Evolutionary conservation across 2,113 vertebrate genomes (phyloP).

Genomic region (Percopsis transmontana): DNA sequence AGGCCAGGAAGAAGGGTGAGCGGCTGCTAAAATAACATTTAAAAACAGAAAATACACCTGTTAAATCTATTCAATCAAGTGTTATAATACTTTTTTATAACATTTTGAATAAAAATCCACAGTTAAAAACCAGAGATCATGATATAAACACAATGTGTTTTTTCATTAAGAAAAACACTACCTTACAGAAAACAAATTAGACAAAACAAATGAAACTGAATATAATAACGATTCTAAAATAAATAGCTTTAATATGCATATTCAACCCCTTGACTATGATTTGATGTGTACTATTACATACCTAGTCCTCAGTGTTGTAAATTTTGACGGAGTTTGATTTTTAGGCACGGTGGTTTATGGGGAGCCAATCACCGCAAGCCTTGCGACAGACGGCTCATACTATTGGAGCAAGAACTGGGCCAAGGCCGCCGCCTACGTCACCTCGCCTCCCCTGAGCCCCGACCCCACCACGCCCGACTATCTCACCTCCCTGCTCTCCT

Average conservation of each 20-base stretch:
- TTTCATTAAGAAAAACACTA: too few relatives aligned
- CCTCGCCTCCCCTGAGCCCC: slow-evolving; percentile 93
- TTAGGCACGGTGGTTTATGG: slow-evolving; percentile 96
- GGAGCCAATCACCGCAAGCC: slow-evolving; percentile 93
- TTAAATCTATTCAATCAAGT: not conserved
- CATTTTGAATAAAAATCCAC: not conserved
- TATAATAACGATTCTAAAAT: too few relatives aligned
- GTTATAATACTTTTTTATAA: not conserved
- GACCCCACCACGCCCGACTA: slow-evolving; percentile 97
- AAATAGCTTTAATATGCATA: too few relatives aligned
- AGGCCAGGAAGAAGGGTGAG: slow-evolving; percentile 97
- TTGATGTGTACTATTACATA: not conserved
- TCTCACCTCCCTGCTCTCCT: slow-evolving; percentile 94
- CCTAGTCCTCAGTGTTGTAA: too few relatives aligned
- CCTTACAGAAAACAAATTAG: too few relatives aligned
- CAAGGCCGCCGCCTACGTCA: slow-evolving; percentile 96
- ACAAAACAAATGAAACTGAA: too few relatives aligned
- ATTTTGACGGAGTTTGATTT: slow-evolving; percentile 6
- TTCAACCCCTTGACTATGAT: too few relatives aligned
- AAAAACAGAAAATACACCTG: not conserved
- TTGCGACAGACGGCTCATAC: slow-evolving; percentile 95
- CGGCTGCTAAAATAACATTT: not conserved
- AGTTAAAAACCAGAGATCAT: slow-evolving; percentile 5
- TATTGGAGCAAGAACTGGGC: slow-evolving; percentile 99
- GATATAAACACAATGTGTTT: not conserved